phyloP scores from a whole-genome alignment of 2,113 vertebrate genomes.

The Riparia riparia region DNA sequence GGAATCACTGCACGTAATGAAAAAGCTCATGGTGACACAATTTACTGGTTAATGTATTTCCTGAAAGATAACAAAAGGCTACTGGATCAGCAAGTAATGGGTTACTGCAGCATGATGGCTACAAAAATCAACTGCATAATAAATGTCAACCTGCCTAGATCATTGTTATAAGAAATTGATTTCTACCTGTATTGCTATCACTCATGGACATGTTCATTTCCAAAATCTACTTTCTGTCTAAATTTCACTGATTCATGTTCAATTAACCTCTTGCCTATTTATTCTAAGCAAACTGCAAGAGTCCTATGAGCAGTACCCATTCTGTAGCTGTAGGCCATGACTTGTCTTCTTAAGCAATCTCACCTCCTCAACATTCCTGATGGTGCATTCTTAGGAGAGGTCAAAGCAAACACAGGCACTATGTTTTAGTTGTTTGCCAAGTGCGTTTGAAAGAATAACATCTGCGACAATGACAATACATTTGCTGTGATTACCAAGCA shows the following conservation, averaged over 20 bases:
- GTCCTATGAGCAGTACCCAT: background rate
- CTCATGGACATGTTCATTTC: background rate
- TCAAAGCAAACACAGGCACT: background rate
- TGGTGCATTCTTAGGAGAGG: background rate
- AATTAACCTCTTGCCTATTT: background rate
- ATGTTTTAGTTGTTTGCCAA: slow-evolving; percentile 8
- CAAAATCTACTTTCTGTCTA: background rate
- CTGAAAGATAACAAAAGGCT: background rate
- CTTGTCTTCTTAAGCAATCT: background rate
- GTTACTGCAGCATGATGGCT: background rate
- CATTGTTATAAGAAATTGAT: background rate
- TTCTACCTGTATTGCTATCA: background rate
- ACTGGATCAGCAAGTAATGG: background rate
- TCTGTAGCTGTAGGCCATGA: background rate
- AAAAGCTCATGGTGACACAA: background rate
- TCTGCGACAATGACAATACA: background rate
- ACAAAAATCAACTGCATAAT: background rate
- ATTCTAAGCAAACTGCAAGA: background rate
- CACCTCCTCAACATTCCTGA: background rate
- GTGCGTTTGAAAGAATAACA: slow-evolving; percentile 26
- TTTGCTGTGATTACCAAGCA: slow-evolving; percentile 43
- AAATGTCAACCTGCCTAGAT: background rate
- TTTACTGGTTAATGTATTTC: background rate
- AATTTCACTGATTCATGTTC: background rate
- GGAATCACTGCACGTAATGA: background rate